Evolutionary conservation across 2,113 vertebrate genomes (phyloP).

Genomic region (Trichechus manatus): DNA sequence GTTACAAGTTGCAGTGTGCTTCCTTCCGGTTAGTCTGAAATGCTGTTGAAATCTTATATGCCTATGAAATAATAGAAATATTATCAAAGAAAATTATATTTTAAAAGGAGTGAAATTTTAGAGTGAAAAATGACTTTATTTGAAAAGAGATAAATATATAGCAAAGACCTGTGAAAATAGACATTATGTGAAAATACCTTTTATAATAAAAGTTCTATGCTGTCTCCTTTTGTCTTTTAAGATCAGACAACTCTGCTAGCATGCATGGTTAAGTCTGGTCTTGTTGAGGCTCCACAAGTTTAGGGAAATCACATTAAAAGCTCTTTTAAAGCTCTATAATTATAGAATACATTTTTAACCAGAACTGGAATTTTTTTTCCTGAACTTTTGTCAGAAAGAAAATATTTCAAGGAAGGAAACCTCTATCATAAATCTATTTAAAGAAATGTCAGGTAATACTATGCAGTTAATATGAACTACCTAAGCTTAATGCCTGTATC

Average conservation of each 20-base stretch:
- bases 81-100: slow-evolving; percentile 37
- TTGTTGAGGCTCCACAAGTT: neutral
- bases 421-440: neutral
- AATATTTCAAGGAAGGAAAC: slow-evolving; percentile 44
- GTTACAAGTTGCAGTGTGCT: neutral
- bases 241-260: neutral
- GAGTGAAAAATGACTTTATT: slow-evolving; percentile 16
- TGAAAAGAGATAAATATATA: neutral
- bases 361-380: neutral
- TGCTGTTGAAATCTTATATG: too few relatives aligned
- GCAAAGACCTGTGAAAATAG: slow-evolving; percentile 9
- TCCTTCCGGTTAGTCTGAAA: neutral
- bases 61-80: slow-evolving; percentile 40
- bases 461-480: neutral
- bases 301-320: slow-evolving; percentile 14
- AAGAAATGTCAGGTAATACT: neutral
- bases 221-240: neutral
- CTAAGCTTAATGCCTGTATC: neutral
- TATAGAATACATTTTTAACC: slow-evolving; percentile 19
- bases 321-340: neutral
- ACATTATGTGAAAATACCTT: neutral
- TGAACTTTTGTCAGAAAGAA: slow-evolving; percentile 39
- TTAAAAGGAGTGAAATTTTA: slow-evolving; percentile 39
- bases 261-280: neutral
- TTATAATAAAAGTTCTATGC: slow-evolving; percentile 8